phyloP scores from a whole-genome alignment of 1,140 invertebrate species.

The Drosophila quadrilineata region DNA sequence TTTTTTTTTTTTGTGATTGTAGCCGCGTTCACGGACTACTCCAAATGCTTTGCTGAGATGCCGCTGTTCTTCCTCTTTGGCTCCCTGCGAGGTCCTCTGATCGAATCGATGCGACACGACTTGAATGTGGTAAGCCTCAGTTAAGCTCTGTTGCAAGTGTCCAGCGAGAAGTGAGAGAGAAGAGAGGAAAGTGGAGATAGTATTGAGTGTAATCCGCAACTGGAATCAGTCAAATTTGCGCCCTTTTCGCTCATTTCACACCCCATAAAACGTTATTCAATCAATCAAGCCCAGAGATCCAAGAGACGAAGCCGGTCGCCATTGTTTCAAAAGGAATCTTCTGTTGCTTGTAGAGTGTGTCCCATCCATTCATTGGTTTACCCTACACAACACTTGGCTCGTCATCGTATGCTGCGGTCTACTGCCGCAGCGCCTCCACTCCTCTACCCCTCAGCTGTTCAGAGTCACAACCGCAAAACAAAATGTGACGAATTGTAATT shows the following conservation, averaged over 20 bases:
- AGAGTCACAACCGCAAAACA: constrained; percentile 64
- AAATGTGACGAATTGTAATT: constrained; percentile 81
- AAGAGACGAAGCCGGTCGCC: constrained; percentile 15
- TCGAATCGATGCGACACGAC: constrained; percentile 82
- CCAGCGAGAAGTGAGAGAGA: no score
- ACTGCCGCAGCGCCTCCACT: no score
- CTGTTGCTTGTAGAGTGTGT: constrained; percentile 3
- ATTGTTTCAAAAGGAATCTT: constrained; percentile 59
- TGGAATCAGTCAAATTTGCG: constrained; percentile 71
- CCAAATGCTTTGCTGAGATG: constrained; percentile 84
- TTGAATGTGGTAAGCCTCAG: constrained; percentile 73
- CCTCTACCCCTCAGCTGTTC: constrained; percentile 27
- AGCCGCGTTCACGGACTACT: constrained; percentile 81
- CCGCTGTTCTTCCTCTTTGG: constrained; percentile 85
- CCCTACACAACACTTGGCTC: not conserved
- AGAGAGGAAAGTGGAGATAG: constrained; percentile 31
- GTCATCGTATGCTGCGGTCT: not conserved
- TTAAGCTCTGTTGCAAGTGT: constrained; percentile 10
- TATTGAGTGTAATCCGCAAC: constrained; percentile 50
- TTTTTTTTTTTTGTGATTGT: constrained; percentile 32
- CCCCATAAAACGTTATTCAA: constrained; percentile 73
- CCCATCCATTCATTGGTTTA: constrained; percentile 3
- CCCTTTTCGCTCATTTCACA: constrained; percentile 74
- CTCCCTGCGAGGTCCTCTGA: constrained; percentile 83
- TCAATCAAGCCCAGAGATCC: constrained; percentile 71